phyloP scores from a whole-genome alignment of 1,140 invertebrate genomes.

The Cotesia glomerata region DNA sequence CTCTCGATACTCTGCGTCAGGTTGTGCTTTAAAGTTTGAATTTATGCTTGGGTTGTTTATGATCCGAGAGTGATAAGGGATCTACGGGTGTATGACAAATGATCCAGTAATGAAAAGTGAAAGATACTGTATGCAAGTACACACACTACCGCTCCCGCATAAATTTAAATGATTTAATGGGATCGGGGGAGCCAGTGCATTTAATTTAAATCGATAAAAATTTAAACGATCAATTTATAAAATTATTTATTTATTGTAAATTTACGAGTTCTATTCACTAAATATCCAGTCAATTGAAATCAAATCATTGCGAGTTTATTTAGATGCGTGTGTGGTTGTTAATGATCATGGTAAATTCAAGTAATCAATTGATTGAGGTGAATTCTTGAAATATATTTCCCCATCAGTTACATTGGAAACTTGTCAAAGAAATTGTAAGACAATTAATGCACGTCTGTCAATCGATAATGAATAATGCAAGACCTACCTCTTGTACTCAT shows the following conservation, averaged over 20 bases:
- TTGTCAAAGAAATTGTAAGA: not conserved
- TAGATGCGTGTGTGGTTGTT: not conserved
- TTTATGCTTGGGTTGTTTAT: conserved; percentile 65
- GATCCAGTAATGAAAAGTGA: conserved; percentile 66
- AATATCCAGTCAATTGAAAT: not conserved
- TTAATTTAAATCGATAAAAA: conserved; percentile 60
- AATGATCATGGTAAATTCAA: too few species aligned
- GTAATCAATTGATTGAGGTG: not conserved
- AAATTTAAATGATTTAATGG: conserved; percentile 66
- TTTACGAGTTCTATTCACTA: not conserved
- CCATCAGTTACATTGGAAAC: not conserved
- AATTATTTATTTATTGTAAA: conserved; percentile 23
- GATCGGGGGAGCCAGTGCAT: conserved; percentile 49
- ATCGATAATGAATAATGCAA: conserved; percentile 17
- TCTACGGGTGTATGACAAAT: conserved; percentile 63
- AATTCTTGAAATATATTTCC: too few species aligned
- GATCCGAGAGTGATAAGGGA: conserved; percentile 64
- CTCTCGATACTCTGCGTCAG: conserved; percentile 61
- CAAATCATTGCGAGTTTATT: too few species aligned
- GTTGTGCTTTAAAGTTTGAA: conserved; percentile 65
- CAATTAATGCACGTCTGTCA: too few species aligned
- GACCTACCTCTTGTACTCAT: conserved; percentile 22
- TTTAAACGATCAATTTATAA: conserved; percentile 29
- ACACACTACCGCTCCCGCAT: conserved; percentile 48
- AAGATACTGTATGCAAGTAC: conserved; percentile 58